Evolutionary conservation across 2,888 invertebrate genomes (phyloP).

Genomic region (Entomobrya multifasciata): DNA sequence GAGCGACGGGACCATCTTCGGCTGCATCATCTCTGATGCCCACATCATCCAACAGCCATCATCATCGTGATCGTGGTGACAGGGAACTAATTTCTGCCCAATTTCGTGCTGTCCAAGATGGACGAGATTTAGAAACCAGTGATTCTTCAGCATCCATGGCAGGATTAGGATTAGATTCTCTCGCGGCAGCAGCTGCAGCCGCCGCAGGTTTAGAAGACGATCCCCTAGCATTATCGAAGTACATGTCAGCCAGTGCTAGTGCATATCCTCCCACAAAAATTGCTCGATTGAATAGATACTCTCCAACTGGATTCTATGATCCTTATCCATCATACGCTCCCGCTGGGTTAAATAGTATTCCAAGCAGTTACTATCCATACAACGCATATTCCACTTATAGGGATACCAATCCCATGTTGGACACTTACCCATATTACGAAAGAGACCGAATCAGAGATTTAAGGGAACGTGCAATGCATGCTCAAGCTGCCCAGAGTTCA

Average conservation of each 20-base stretch:
- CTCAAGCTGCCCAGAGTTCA: neutral
- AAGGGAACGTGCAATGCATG: constrained; percentile 42
- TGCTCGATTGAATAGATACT: constrained; percentile 36
- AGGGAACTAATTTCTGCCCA: constrained; percentile 55
- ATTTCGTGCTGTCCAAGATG: constrained; percentile 43
- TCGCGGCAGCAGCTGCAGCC: constrained; percentile 31
- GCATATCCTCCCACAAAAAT: constrained; percentile 49
- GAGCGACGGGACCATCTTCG: neutral
- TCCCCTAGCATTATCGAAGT: constrained; percentile 29
- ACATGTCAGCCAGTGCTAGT: constrained; percentile 61
- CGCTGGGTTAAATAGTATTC: constrained; percentile 15
- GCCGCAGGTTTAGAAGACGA: constrained; percentile 41
- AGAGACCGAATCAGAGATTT: constrained; percentile 43
- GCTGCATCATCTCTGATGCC: constrained; percentile 4
- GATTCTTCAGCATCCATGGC: neutral
- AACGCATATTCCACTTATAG: constrained; percentile 39
- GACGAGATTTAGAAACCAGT: constrained; percentile 44
- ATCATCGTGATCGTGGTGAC: constrained; percentile 40
- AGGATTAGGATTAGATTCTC: neutral
- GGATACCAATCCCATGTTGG: constrained; percentile 62
- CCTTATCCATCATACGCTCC: constrained; percentile 38
- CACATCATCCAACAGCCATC: constrained; percentile 8
- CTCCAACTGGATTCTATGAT: constrained; percentile 50
- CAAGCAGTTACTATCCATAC: constrained; percentile 55
- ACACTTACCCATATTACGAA: constrained; percentile 68